A percentile compares a stretch with the other conserved stretches of the same genome.
Conservation (phyloP, 1,140 invertebrate genomes). For the Neomicropteryx cornuta region DNA sequence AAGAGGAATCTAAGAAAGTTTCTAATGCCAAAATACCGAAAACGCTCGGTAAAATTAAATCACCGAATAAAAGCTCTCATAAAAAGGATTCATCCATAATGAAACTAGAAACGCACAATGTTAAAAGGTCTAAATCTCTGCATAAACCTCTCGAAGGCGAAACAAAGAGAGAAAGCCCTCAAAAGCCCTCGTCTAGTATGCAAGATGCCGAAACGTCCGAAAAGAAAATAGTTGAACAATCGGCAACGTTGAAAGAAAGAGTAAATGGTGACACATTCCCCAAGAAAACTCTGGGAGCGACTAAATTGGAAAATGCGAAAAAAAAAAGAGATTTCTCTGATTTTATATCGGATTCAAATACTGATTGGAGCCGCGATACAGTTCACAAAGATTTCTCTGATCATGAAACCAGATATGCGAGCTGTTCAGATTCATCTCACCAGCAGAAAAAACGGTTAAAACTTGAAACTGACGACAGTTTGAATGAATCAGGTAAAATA, state of each 20-base stretch:
- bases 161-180: conserved; percentile 6
- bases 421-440: conserved; percentile 11
- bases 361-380: too few species aligned
- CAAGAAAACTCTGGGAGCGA: conserved; percentile 7
- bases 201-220: conserved; percentile 8
- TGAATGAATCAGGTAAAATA: conserved; percentile 28
- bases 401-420: conserved; percentile 16
- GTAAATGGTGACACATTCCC: conserved; percentile 12
- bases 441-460: conserved; percentile 10
- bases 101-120: conserved; percentile 7
- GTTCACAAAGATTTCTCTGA: conserved; percentile 16
- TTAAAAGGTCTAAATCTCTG: conserved; percentile 8
- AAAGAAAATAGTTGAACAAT: conserved; percentile 9
- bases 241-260: conserved; percentile 3
- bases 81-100: conserved; percentile 7
- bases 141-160: conserved; percentile 1
- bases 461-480: conserved; percentile 22
- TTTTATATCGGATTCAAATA: conserved; percentile 20
- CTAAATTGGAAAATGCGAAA: conserved; percentile 20
- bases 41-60: conserved; percentile 1
- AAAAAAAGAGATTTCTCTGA: conserved; percentile 27
- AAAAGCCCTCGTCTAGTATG: background rate
- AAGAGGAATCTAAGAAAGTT: conserved; percentile 15
- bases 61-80: conserved; percentile 5
- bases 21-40: conserved; percentile 6